A percentile compares a stretch with the other conserved stretches of the same genome.
phyloP scores from a whole-genome alignment of 2,113 vertebrate genomes.

The Vireo altiloquus region DNA sequence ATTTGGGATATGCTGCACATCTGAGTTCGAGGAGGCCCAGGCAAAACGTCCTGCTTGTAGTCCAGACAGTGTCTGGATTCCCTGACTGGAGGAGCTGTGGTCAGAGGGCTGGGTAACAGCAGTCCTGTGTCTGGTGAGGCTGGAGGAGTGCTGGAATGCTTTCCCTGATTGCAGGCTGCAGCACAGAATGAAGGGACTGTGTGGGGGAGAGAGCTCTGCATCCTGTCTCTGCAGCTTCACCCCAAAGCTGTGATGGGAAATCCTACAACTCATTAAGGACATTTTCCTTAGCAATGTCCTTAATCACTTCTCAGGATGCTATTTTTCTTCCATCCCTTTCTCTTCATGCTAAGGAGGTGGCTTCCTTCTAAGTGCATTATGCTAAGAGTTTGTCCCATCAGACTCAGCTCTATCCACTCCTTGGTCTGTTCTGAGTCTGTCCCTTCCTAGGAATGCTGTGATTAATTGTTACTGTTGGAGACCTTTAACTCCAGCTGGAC shows the following conservation, averaged over 20 bases:
- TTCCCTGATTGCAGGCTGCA: neutral
- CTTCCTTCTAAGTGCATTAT: neutral
- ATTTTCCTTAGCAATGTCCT: neutral
- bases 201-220: neutral
- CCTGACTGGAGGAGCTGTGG: neutral
- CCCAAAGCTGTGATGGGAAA: neutral
- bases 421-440: neutral
- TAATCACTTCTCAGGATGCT: neutral
- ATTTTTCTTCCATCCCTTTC: too few relatives aligned
- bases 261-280: neutral
- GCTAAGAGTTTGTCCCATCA: neutral
- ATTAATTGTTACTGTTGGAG: neutral
- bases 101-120: neutral
- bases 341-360: neutral
- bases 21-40: neutral
- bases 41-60: neutral
- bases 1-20: neutral
- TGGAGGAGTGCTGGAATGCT: neutral
- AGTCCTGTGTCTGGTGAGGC: neutral
- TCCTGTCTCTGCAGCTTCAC: neutral
- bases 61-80: neutral
- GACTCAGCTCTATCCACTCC: neutral
- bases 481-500: neutral
- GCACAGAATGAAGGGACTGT: neutral
- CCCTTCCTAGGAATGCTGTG: neutral